Evolutionary conservation across 2,797 vertebrate species (phyloP).

Genomic region (Phrynocephalus guinanensis): DNA sequence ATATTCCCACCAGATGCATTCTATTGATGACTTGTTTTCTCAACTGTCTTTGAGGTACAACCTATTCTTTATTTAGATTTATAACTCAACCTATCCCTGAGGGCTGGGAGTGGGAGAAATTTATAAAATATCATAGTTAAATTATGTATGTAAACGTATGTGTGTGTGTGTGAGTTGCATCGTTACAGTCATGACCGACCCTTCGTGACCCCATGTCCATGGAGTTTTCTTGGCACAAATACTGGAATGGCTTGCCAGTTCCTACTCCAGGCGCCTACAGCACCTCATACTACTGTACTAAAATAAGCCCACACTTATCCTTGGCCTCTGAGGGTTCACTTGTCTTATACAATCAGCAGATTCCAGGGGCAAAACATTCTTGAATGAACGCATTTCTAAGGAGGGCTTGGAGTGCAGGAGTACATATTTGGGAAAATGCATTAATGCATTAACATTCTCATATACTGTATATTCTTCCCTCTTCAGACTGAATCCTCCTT

Average conservation of each 20-base stretch:
- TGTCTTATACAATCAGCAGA: conserved; percentile 13
- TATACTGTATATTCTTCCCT: background rate
- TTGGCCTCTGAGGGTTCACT: conserved; percentile 10
- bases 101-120: background rate
- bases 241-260: no score
- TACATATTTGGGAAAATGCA: background rate
- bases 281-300: background rate
- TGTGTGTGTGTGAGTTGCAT: no score
- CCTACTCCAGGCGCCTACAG: no score
- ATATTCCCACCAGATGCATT: background rate
- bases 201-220: no score
- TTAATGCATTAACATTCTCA: background rate
- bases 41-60: background rate
- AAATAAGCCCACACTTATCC: conserved; percentile 21
- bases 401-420: no score
- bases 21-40: background rate
- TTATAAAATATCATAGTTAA: conserved; percentile 23
- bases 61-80: conserved; percentile 30
- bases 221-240: no score
- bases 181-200: no score
- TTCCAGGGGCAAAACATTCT: conserved; percentile 1
- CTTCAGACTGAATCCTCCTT: background rate
- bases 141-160: conserved; percentile 5
- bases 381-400: background rate
- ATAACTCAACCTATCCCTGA: conserved; percentile 49